Conservation (phyloP, 2,888 invertebrate species). For the Aspidiotus destructor region DNA sequence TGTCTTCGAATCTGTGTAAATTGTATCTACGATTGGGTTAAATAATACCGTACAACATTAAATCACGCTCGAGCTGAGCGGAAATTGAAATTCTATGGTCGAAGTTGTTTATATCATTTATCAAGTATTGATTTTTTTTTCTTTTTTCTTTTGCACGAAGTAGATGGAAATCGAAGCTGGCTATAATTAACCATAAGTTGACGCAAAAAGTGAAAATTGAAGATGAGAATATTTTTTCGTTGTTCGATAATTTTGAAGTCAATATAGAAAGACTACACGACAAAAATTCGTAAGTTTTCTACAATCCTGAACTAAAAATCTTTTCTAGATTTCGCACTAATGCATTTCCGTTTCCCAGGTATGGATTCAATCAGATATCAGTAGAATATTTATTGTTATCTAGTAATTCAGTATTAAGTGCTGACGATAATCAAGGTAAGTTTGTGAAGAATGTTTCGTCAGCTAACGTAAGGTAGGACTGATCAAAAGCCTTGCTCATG, state of each 20-base stretch:
- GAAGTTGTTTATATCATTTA: too few relatives aligned
- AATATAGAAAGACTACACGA: conserved; percentile 38
- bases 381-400: conserved; percentile 46
- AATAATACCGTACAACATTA: too few relatives aligned
- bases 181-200: conserved; percentile 5
- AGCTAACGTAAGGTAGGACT: too few relatives aligned
- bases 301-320: conserved; percentile 5
- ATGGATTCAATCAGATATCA: conserved; percentile 54
- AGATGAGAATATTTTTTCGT: conserved; percentile 7
- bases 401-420: neutral
- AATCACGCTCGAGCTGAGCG: too few relatives aligned
- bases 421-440: too few relatives aligned
- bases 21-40: too few relatives aligned
- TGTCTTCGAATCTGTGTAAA: too few relatives aligned
- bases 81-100: too few relatives aligned
- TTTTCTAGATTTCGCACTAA: conserved; percentile 7
- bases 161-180: conserved; percentile 19
- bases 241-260: conserved; percentile 29
- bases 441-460: too few relatives aligned
- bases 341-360: conserved; percentile 40
- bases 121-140: too few relatives aligned
- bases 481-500: too few relatives aligned
- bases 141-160: too few relatives aligned
- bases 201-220: neutral
- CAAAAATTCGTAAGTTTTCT: conserved; percentile 34